phyloP scores from a whole-genome alignment of 2,113 vertebrate genomes.

The Brachypteracias leptosomus region DNA sequence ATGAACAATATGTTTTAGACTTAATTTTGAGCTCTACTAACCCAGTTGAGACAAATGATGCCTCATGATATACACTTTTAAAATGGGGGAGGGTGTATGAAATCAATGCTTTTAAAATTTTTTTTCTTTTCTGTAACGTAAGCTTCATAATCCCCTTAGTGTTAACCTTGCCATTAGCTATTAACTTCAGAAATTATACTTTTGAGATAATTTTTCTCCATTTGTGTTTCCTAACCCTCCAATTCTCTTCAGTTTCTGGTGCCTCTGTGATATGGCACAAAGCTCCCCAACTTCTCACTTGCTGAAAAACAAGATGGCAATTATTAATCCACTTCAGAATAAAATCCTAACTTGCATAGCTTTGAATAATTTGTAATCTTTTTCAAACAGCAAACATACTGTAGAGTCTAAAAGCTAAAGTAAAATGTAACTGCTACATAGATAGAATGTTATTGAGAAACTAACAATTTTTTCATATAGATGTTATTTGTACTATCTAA shows the following conservation, averaged over 20 bases:
- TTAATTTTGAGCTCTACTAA: background rate
- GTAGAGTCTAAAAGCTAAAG: background rate
- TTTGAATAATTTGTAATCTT: background rate
- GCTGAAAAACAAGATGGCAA: background rate
- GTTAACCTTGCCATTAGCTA: background rate
- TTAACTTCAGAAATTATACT: background rate
- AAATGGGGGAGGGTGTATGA: accelerated
- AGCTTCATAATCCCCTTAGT: background rate
- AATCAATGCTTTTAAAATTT: background rate
- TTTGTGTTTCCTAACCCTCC: background rate
- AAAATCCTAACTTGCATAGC: background rate
- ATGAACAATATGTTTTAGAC: background rate
- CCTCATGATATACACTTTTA: background rate
- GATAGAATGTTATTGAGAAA: background rate
- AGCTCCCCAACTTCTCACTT: background rate
- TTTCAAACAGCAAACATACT: background rate
- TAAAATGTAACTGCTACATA: background rate
- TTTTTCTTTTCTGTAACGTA: background rate
- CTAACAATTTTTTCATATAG: accelerated
- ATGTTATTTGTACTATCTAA: background rate
- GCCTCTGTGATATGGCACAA: background rate
- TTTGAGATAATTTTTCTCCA: background rate
- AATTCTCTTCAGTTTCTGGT: background rate
- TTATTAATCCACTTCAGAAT: background rate
- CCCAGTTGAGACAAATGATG: background rate